Conservation (phyloP, 2,113 vertebrate species). For the Sula dactylatra region DNA sequence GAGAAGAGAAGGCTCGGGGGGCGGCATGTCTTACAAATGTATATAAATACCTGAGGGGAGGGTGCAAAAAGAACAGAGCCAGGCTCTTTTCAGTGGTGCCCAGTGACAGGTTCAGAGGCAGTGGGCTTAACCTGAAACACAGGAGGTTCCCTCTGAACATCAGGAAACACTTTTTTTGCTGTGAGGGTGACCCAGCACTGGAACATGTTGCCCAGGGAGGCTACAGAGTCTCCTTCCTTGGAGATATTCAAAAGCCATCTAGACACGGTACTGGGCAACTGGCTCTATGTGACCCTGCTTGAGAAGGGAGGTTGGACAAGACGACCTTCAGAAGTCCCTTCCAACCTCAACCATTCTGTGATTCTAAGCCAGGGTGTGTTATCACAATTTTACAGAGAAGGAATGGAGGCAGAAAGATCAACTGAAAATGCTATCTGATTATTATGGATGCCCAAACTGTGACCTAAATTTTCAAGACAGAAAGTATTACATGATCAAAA, state of each 20-base stretch:
- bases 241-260: neutral
- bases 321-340: neutral
- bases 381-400: neutral
- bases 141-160: neutral
- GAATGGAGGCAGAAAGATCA: neutral
- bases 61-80: neutral
- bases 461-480: neutral
- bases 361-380: neutral
- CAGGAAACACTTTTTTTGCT: neutral
- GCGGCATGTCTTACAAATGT: neutral
- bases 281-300: neutral
- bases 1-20: neutral
- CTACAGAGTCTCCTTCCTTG: neutral
- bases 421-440: neutral
- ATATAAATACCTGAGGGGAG: neutral
- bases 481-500: neutral
- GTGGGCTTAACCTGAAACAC: neutral
- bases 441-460: neutral
- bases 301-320: neutral
- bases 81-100: neutral
- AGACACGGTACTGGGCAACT: neutral
- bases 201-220: neutral
- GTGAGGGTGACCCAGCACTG: neutral
- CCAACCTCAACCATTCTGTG: neutral
- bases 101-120: neutral